Evolutionary conservation across 92 coral and sea anemone species (phyloP).

Genomic region (Zoanthus sansibaricus): DNA sequence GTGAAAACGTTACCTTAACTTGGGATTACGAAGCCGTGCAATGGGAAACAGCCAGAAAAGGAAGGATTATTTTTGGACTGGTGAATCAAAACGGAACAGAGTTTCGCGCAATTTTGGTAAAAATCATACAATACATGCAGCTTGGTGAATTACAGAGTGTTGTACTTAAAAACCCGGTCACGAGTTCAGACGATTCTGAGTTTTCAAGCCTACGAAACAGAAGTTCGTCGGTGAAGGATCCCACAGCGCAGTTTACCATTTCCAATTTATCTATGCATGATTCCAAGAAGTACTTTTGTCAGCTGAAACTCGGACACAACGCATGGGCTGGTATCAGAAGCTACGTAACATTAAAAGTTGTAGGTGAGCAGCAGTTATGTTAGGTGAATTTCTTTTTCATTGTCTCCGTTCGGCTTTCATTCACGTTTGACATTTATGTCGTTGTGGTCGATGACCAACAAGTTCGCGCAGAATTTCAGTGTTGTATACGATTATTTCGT

Average conservation of each 20-base stretch:
- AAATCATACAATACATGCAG: conserved; percentile 9
- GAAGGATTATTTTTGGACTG: conserved; percentile 29
- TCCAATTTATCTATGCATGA: conserved; percentile 4
- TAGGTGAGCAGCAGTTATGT: neutral
- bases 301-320: neutral
- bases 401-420: neutral
- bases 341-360: conserved; percentile 20
- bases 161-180: conserved; percentile 26
- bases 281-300: conserved; percentile 25
- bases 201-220: conserved; percentile 38
- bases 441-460: neutral
- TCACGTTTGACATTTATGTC: conserved; percentile 7
- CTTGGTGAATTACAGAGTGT: neutral
- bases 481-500: conserved; percentile 7
- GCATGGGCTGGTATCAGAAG: neutral
- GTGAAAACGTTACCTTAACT: conserved; percentile 31
- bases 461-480: neutral
- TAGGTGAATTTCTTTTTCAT: neutral
- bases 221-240: conserved; percentile 17
- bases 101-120: conserved; percentile 26
- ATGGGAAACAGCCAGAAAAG: conserved; percentile 5
- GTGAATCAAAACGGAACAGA: conserved; percentile 12
- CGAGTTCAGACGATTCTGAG: conserved; percentile 9
- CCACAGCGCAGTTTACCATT: conserved; percentile 22
- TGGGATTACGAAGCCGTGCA: conserved; percentile 15